phyloP scores from a whole-genome alignment of 2,113 vertebrate genomes.

The Gnathonemus echidnorhynchus region DNA sequence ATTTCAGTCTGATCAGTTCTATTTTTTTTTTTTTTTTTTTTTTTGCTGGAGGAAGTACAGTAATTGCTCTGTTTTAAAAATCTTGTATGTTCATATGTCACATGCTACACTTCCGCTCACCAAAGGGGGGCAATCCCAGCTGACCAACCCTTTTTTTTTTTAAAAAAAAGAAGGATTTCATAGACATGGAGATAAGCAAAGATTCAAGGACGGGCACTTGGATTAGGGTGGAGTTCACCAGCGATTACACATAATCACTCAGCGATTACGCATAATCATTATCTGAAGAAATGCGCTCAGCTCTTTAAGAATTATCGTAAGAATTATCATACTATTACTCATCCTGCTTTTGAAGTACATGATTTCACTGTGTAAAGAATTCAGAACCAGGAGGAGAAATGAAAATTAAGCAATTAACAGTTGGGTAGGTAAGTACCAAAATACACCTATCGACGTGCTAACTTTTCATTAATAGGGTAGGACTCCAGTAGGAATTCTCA shows the following conservation, averaged over 20 bases:
- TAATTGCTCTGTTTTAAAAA: not conserved
- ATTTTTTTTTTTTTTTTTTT: not conserved
- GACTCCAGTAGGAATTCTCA: not conserved
- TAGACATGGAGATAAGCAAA: not conserved
- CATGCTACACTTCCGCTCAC: not conserved
- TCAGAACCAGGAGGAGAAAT: not conserved
- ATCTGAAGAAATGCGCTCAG: constrained; percentile 14
- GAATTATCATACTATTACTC: not conserved
- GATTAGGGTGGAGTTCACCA: not conserved
- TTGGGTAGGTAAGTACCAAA: constrained; percentile 2
- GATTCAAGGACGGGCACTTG: too few species aligned
- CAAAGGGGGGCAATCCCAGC: not conserved
- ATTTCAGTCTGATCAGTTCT: not conserved
- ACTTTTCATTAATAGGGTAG: not conserved
- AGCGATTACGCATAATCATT: constrained; percentile 37
- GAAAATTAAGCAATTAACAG: constrained; percentile 11
- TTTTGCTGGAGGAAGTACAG: not conserved
- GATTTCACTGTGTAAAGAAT: constrained; percentile 22
- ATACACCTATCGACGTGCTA: constrained; percentile 15
- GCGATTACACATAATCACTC: constrained; percentile 36
- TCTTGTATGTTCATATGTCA: not conserved
- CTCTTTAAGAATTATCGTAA: constrained; percentile 9
- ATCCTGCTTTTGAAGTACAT: constrained; percentile 19
- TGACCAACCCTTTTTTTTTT: not conserved
- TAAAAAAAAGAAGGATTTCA: not conserved